Conservation (phyloP, 2,113 vertebrate genomes). For the Pterophyllum scalare region DNA sequence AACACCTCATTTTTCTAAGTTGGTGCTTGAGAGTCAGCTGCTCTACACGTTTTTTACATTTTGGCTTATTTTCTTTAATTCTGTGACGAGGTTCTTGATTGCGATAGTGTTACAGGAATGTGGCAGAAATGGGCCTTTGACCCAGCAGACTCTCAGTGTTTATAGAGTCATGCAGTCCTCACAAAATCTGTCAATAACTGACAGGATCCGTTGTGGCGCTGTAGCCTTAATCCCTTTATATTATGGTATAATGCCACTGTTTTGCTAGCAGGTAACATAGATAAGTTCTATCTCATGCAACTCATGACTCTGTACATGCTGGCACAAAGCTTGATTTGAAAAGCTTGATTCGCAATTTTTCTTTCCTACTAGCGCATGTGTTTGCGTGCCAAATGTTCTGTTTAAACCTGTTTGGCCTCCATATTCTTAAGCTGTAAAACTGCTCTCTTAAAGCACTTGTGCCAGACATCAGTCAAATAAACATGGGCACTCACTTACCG, state of each 20-base stretch:
- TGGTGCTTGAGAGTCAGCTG: not conserved
- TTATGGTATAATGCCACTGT: not conserved
- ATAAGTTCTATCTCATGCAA: not conserved
- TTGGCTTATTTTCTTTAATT: not conserved
- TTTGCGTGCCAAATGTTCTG: not conserved
- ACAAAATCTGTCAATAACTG: not conserved
- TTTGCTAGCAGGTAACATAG: not conserved
- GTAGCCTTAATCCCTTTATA: not conserved
- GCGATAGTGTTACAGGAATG: not conserved
- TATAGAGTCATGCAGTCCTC: not conserved
- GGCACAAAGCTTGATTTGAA: conserved; percentile 3
- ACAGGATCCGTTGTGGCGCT: not conserved
- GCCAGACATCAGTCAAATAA: not conserved
- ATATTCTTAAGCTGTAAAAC: not conserved
- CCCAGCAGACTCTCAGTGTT: not conserved
- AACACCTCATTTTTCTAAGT: conserved; percentile 4
- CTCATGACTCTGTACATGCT: not conserved
- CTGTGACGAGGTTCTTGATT: not conserved
- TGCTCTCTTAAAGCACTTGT: not conserved
- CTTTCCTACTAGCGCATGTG: not conserved
- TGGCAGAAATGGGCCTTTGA: not conserved
- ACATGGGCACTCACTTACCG: not conserved
- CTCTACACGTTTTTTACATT: not conserved
- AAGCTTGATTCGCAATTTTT: not conserved
- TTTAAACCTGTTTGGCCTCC: not conserved